Evolutionary conservation across 2,113 vertebrate genomes (phyloP), one percentile per base, ranked within the genome.

Genomic region (Girardinichthys multiradiatus): DNA sequence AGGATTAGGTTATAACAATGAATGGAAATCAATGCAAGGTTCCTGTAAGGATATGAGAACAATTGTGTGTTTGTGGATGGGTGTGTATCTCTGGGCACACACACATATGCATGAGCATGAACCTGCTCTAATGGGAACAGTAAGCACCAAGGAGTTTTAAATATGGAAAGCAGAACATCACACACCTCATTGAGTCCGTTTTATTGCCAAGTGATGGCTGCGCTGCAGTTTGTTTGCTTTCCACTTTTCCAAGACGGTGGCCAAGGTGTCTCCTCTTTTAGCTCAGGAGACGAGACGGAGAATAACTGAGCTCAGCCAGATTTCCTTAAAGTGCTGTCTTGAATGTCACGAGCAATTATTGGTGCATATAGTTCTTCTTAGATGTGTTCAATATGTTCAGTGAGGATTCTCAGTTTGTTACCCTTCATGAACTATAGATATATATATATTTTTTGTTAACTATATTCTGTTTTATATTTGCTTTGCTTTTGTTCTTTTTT

Each of bases 131-230:
- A 82, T 82, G 76, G 60, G 64, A 62, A 74, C 77, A 90, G 45
- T 71, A 51, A 75, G 84, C 72, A 82, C 76, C 86, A 85, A 82
- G 76, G 79, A 68, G 57, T 86, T 91, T 86, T 68, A 83, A 75
- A 87, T 84, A 80, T 88, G 88, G 90, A 90, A 92, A 89, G 80
- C 42, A 51, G 77, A 59, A 63, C 71, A 67, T 80, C 26, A 62
- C 88, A 89, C 86, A 87, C 84, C 84, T 91, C 92, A 93, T 92
- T 93, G 85, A 72, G 77, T 92, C 77, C 61, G 64, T 81, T 92
- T 92, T 91, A 92, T 91, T 85, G 83, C 78, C 71, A 70, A 69
- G 77, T 90, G 91, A 92, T 86, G 81, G 83, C 73, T 76, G 76
- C 39, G 57, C 73, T 80, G 65, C 80, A 74, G 35, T 90, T 89